Evolutionary conservation across 2,113 vertebrate species (phyloP), one percentile per base, ranked within the genome.

Genomic region (Caretta caretta): DNA sequence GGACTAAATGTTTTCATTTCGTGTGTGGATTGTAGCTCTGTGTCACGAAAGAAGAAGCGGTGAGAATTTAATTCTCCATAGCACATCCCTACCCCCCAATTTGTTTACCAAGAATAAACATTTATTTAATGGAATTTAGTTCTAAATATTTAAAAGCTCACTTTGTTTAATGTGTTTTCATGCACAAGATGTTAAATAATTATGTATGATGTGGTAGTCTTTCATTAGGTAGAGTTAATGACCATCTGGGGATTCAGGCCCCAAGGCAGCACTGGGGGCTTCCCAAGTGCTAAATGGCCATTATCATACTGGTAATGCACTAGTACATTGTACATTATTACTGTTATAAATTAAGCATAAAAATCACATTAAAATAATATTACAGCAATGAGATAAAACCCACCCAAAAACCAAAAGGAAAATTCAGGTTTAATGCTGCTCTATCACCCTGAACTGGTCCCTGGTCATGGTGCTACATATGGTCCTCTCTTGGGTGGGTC

Each of bases 81-180:
- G 95, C 96, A 96, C 97, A 93, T 98, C 96, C 96, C 94, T 84
- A 95, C 59, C 94, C 95, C 92, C 90, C 89, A 96, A 97, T 97
- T 95, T 98, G 98, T 98, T 98, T 98, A 98, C 94, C 90, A 98
- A 98, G 97, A 96, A 96, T 94, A 97, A 38, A 97, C 96, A 98
- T 98, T 98, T 98, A 98, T 98, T 97, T 97, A 98, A 98, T 97
- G 96, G 97, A 98, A 98, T 97, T 97, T 97, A 95, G 87, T 97
- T 95, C 96, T 98, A 98, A 97, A 97, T 97, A 97, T 98, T 97
- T 97, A 97, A 98, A 98, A 98, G 97, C 97, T 97, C 97, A 97
- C 97, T 98, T 98, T 98, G 97, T 97, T 96, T 98, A 98, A 98
- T 98, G 98, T 97, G 96, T 98, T 98, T 97, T 98, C 94, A 96